phyloP scores from a whole-genome alignment of 2,113 vertebrate species.

The Dermatemys mawii region DNA sequence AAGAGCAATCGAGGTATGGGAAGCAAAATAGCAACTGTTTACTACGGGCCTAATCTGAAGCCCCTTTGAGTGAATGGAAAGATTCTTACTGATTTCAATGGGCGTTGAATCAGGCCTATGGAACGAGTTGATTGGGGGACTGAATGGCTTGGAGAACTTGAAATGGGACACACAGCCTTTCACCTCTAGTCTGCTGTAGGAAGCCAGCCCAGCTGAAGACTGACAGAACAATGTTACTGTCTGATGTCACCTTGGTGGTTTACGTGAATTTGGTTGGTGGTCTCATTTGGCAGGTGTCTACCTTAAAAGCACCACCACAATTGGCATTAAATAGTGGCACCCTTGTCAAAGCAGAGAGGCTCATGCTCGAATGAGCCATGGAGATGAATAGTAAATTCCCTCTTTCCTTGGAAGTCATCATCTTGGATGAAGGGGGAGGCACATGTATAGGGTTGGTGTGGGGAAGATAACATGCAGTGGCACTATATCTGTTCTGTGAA shows the following conservation, averaged over 20 bases:
- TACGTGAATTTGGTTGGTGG: not conserved
- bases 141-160: not conserved
- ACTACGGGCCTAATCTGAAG: not conserved
- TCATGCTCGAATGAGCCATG: not conserved
- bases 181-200: not conserved
- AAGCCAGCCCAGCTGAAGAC: not conserved
- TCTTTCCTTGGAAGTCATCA: not conserved
- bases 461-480: not conserved
- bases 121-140: not conserved
- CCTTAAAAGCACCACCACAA: not conserved
- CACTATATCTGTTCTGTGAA: not conserved
- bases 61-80: not conserved
- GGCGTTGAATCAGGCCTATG: not conserved
- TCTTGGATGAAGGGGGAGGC: not conserved
- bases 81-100: not conserved
- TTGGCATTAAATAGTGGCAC: not conserved
- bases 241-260: not conserved
- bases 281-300: not conserved
- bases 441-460: not conserved
- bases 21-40: not conserved
- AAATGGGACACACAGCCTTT: not conserved
- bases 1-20: not conserved
- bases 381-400: not conserved
- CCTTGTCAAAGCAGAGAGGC: not conserved
- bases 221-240: not conserved